Evolutionary conservation across 2,797 vertebrate species (phyloP).

Genomic region (Melanogrammus aeglefinus): DNA sequence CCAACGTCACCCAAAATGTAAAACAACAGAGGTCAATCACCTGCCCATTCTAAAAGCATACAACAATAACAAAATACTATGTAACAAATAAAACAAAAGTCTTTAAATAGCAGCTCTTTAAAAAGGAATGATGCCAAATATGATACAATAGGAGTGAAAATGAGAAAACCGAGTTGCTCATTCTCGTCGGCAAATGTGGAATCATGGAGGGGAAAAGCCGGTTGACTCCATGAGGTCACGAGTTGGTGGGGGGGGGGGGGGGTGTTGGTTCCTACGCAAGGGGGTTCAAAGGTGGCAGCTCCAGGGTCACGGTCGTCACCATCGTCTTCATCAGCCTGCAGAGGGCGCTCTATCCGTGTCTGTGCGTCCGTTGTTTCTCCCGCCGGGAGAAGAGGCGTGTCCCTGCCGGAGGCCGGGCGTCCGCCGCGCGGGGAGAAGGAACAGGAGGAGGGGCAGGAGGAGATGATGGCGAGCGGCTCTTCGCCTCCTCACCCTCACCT

Average conservation of each 20-base stretch:
- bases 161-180: slow-evolving; percentile 30
- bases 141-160: slow-evolving; percentile 51
- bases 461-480: slow-evolving; percentile 13
- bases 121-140: slow-evolving; percentile 67
- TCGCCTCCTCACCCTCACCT: slow-evolving; percentile 24
- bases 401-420: neutral
- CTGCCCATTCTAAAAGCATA: slow-evolving; percentile 49
- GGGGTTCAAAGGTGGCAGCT: slow-evolving; percentile 56
- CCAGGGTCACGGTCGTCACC: slow-evolving; percentile 39
- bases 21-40: slow-evolving; percentile 26
- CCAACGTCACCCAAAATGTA: slow-evolving; percentile 5
- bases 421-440: slow-evolving; percentile 14
- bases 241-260: slow-evolving; percentile 29
- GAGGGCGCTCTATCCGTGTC: slow-evolving; percentile 38
- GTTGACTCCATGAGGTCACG: slow-evolving; percentile 47
- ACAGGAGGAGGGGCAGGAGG: slow-evolving; percentile 35
- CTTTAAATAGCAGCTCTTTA: slow-evolving; percentile 79
- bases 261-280: slow-evolving; percentile 50
- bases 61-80: slow-evolving; percentile 53
- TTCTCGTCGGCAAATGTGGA: slow-evolving; percentile 35
- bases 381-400: slow-evolving; percentile 43
- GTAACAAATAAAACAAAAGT: slow-evolving; percentile 48
- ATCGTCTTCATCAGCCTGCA: slow-evolving; percentile 28
- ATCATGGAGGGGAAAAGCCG: slow-evolving; percentile 14
- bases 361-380: slow-evolving; percentile 45